Percentiles rank a stretch among this genome's conserved stretches.
phyloP scores from a whole-genome alignment of 1,140 invertebrate genomes.

The Pinna nobilis region DNA sequence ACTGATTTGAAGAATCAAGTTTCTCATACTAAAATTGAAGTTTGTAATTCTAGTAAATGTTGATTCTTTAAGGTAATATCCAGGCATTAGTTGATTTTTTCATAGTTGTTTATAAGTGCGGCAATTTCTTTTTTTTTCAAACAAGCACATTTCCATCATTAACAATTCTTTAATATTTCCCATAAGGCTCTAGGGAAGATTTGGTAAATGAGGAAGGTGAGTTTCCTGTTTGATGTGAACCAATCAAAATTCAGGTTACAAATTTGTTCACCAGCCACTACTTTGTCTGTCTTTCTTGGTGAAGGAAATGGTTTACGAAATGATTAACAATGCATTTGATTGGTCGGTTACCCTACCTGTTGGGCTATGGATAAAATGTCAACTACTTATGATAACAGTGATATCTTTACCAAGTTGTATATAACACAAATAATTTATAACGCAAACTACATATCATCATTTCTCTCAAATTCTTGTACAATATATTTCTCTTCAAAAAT shows the following conservation, averaged over 20 bases:
- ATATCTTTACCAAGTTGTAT: no score
- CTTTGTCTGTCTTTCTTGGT: background rate
- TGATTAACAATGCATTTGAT: no score
- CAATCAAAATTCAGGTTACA: conserved; percentile 18
- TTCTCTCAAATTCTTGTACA: no score
- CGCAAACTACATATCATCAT: no score
- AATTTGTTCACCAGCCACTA: conserved; percentile 2
- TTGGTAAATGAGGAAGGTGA: conserved; percentile 22
- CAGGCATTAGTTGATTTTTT: background rate
- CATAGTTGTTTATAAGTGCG: conserved; percentile 14
- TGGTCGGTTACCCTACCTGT: no score
- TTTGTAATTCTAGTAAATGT: background rate
- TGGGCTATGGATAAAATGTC: no score
- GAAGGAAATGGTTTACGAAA: conserved; percentile 7
- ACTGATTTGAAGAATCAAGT: conserved; percentile 3
- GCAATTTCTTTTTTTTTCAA: no score
- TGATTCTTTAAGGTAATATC: background rate
- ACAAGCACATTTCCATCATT: no score
- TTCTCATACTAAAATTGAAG: background rate
- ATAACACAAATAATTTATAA: no score
- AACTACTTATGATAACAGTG: no score
- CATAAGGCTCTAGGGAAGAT: conserved; percentile 22
- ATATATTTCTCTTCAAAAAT: no score
- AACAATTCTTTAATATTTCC: conserved; percentile 5
- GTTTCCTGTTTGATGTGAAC: conserved; percentile 21